Base-by-base conservation (phyloP, 2,113 vertebrate species). In the Zonotrichia leucophrys region DNA sequence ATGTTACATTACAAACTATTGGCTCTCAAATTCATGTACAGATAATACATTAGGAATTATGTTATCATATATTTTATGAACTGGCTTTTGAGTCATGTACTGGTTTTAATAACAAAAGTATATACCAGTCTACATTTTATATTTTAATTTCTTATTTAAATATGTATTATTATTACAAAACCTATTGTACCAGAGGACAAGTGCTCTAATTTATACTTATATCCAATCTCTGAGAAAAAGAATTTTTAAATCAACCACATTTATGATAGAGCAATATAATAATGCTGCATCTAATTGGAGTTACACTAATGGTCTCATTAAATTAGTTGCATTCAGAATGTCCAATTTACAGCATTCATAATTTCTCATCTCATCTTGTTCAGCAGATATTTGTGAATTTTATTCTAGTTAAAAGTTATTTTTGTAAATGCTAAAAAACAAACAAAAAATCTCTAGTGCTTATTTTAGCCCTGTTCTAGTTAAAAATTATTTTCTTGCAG, bases 281-380 rank as follows among this genome's bases (percentile, higher is more conserved):
- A 72, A 72, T 64, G 66, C 28, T 41, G 17, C 37, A 68, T 87
- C 49, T 24, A 80, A 23, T 1, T 90, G 58, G 15, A 77, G 33
- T 90, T 53, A 79, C 46, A 77, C 12, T 85, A 90, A 83, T 73
- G 22, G 12, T 62, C 28, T 90, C 63, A 76, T 80, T 85, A 93
- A 93, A 94, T 80, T 79, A 68, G 25, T 79, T 92, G 81, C 30
- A 88, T 86, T 87, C 53, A 86, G 67, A 83, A 79, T 53, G 20
- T 49, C 41, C 33, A 90, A 76, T 83, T 89, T 91, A 70, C 15
- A 89, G n/a, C 59, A 80, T 92, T 89, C 37, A 55, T 49, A 77
- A 77, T 92, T 66, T 90, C 49, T 76, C 53, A 76, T 82, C 41
- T 93, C 42, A 68, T 84, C 42, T 74, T 66, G 25, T 67, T 87